A percentile compares a stretch with the other conserved stretches of the same genome.
These are phyloP conservation scores for Gymnothorax reevesii DNA, from an alignment of 2,797 vertebrate genomes.

Conservation along the genomic window DNA sequence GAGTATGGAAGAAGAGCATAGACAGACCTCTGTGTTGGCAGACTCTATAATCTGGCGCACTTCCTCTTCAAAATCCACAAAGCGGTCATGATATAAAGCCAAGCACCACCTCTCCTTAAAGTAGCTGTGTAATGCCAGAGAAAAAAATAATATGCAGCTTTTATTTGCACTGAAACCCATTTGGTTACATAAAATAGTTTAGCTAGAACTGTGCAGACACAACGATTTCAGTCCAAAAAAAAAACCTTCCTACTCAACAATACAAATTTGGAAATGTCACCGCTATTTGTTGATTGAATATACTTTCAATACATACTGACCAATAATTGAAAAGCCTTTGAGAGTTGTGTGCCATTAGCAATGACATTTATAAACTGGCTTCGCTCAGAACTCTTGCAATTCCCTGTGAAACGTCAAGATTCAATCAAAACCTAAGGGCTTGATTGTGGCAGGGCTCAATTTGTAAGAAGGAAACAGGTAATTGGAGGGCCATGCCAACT, in stretches of 20 bases:
- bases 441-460: slow-evolving; percentile 67
- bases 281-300: slow-evolving; percentile 77
- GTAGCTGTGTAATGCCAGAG: slow-evolving; percentile 72
- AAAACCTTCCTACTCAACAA: slow-evolving; percentile 13
- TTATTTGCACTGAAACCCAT: not conserved
- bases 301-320: slow-evolving; percentile 72
- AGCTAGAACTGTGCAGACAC: not conserved
- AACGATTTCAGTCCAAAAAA: not conserved
- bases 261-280: not conserved
- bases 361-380: slow-evolving; percentile 87
- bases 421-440: slow-evolving; percentile 86
- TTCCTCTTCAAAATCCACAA: slow-evolving; percentile 87
- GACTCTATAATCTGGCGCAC: slow-evolving; percentile 76
- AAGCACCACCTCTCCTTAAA: slow-evolving; percentile 86
- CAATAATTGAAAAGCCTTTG: slow-evolving; percentile 82
- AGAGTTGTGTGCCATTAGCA: slow-evolving; percentile 83
- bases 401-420: slow-evolving; percentile 82
- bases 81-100: slow-evolving; percentile 89
- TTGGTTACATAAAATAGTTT: not conserved
- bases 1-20: not conserved
- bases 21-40: slow-evolving; percentile 63
- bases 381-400: slow-evolving; percentile 81
- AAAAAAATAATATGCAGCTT: not conserved
- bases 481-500: too few relatives aligned
- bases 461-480: too few relatives aligned